phyloP scores from a whole-genome alignment of 2,797 vertebrate genomes.

The Odontamblyopus lacepedii region DNA sequence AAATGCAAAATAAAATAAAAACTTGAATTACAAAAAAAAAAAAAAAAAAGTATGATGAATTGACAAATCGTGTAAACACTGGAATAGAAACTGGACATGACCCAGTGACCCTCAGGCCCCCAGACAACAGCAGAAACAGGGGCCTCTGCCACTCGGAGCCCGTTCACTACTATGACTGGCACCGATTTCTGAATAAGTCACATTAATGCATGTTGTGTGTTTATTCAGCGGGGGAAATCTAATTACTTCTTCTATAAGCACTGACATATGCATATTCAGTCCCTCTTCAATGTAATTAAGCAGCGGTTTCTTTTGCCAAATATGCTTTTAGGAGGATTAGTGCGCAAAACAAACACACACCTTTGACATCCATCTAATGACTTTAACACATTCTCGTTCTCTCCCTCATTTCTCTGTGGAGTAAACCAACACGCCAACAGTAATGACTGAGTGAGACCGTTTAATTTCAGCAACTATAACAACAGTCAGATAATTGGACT shows the following conservation, averaged over 20 bases:
- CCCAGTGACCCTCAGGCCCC: no score
- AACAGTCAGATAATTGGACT: not conserved
- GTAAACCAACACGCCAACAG: not conserved
- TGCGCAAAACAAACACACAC: slow-evolving; percentile 1
- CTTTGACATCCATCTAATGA: slow-evolving; percentile 8
- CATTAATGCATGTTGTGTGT: not conserved
- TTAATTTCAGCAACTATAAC: not conserved
- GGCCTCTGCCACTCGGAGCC: not conserved
- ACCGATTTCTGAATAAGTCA: not conserved
- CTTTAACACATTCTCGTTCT: slow-evolving; percentile 1
- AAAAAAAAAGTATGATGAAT: no score
- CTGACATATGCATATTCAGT: slow-evolving; percentile 10
- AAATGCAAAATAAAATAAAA: no score
- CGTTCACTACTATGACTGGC: not conserved
- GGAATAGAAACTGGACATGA: no score
- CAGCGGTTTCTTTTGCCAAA: slow-evolving; percentile 11
- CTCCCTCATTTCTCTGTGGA: not conserved
- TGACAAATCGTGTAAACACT: no score
- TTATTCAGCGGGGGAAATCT: not conserved
- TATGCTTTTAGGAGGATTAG: slow-evolving; percentile 15
- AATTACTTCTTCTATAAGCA: slow-evolving; percentile 3
- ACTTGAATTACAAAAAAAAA: no score
- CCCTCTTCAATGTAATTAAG: slow-evolving; percentile 8
- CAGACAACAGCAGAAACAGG: no score
- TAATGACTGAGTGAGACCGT: not conserved